Evolutionary conservation across 1,140 invertebrate genomes (phyloP), one percentile per base, ranked within the genome.

Genomic region (Coenobita brevimanus): DNA sequence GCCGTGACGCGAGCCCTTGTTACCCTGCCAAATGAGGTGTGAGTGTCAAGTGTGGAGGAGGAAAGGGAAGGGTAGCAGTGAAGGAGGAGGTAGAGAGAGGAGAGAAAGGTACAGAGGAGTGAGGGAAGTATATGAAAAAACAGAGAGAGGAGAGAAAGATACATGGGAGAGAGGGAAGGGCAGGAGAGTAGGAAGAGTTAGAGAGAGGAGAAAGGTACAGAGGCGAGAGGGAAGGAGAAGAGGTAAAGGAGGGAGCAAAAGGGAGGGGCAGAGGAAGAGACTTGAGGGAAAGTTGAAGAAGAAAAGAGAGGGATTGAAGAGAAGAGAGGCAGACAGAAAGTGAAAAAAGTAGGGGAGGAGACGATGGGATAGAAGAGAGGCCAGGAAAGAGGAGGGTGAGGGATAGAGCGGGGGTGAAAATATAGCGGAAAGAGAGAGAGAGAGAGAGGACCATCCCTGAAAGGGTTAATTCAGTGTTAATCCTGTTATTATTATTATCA

Each of bases 1-100:
- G 46, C 67, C 69, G 67, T 73, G 82, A 75, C 82, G 36, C 27
- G 38, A 30, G 57, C n/a, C 46, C 67, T 67, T 83, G 64, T 71
- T 36, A 30, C 79, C 67, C 10, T 50, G 82, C 50, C 30, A 50
- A 83, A 83, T 83, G 82, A 83, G 82, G 82, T 73, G 82, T 83
- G 82, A 54, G 71, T 71, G 75, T 73, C 64, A 41, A 67, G 36
- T n/a, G n/a, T 27, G 60, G 60, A 24, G n/a, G 60, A 27, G 38
- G 75, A 54, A 50, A 41, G n/a, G 67, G 21, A 6, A 21, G 67
- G 54, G 67, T 33, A 21, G 67, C 13, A n/a, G 30, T 33, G 54
- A 57, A 13, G 54, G n/a, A 13, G 54, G 13, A n/a, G 54, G 13
- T 13, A 57, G 13, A n/a, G 67, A 17, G 67, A 38, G 67, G 67